Base-by-base conservation (phyloP, 2,797 vertebrate genomes). In the Alauda arvensis region DNA sequence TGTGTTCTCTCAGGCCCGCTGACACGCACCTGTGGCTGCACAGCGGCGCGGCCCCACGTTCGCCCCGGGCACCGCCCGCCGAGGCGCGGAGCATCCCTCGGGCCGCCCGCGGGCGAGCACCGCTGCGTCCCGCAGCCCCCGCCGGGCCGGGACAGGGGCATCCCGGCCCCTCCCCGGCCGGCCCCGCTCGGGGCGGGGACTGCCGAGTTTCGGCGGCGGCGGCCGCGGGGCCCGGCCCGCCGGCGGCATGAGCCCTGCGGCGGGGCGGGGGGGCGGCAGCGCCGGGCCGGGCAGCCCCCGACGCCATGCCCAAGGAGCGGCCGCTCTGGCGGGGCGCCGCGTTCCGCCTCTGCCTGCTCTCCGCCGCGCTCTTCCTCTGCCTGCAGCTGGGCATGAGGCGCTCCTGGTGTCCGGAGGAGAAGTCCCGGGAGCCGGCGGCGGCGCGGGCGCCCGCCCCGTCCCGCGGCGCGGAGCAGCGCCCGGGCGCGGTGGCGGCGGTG, bases 321-420 rank as follows among this genome's bases (percentile, higher is more conserved):
- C 89, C 92, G 53, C 90, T 90, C 18, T 91, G 95, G 71, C 93
- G 94, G 91, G 94, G 96, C 71, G 69, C 96, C 56, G 88, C 96
- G 24, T 94, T 97, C 80, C 97, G 97, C 82, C 91, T 97, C 82
- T 97, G 96, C 69, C 51, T 97, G 75, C 95, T 98, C n/a, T 96
- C 98, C 77, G 96, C 95, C 5, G 95, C 95, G 26, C 94, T 98
- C 88, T 95, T 97, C 46, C 93, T 98, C 59, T 97, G 97, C 85
- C 88, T 98, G 67, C 97, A 98, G 81, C 92, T 98, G 79, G 97
- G 94, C 81, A 77, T 96, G 28, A 68, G 71, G 81, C 75, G 90
- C 8, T 61, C 94, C 5, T 65, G 92, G 69, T 74, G 46, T 60
- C 42, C 72, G 25, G 69, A 84, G 80, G 80, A 85, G 55, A 62